Conservation (phyloP, 2,113 vertebrate genomes). For the Equus quagga region DNA sequence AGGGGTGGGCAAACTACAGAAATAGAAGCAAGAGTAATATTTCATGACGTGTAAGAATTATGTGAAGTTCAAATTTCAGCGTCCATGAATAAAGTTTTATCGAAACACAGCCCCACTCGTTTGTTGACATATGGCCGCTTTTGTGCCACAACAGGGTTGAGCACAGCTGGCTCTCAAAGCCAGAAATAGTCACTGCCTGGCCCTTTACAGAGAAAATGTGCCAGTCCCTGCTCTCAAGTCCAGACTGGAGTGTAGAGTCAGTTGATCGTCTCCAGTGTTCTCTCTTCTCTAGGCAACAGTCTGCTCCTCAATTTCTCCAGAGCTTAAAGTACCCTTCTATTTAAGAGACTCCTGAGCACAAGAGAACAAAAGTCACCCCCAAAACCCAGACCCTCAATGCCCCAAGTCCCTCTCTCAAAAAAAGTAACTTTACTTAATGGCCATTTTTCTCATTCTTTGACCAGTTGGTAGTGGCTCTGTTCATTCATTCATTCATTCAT, state of each 20-base stretch:
- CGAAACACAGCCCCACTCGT: background rate
- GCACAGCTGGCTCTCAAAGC: background rate
- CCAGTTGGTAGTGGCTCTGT: background rate
- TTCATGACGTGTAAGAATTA: background rate
- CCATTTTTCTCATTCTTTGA: background rate
- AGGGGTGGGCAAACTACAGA: no score
- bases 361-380: background rate
- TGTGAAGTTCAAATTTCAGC: background rate
- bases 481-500: background rate
- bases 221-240: background rate
- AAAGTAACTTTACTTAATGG: background rate
- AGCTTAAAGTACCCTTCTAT: background rate
- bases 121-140: background rate
- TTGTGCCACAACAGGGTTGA: no score
- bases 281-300: background rate
- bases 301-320: background rate
- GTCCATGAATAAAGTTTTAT: background rate
- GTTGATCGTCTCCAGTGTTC: background rate
- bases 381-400: background rate
- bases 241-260: background rate
- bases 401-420: background rate
- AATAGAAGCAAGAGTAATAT: background rate
- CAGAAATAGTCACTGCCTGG: background rate
- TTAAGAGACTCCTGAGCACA: background rate
- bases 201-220: background rate